phyloP scores from a whole-genome alignment of 2,113 vertebrate species.

The Columba livia region DNA sequence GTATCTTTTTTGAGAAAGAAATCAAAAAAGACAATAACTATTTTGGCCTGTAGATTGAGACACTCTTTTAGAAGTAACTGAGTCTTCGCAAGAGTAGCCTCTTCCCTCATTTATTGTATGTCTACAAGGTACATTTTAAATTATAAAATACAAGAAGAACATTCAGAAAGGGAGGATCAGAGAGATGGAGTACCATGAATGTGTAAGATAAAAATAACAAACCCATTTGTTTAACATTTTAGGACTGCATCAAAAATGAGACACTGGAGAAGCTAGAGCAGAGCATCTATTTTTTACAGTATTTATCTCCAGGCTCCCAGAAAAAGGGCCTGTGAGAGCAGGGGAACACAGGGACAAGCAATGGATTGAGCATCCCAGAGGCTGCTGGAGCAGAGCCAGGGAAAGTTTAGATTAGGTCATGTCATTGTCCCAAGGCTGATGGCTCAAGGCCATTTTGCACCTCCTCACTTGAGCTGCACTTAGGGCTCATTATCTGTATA shows the following conservation, averaged over 20 bases:
- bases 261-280: not conserved
- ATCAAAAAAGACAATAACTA: rapidly evolving
- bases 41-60: not conserved
- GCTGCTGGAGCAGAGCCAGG: not conserved
- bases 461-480: not conserved
- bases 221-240: not conserved
- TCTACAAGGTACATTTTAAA: not conserved
- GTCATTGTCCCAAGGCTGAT: not conserved
- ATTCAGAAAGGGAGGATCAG: not conserved
- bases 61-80: not conserved
- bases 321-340: not conserved
- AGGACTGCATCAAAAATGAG: not conserved
- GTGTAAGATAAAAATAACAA: not conserved
- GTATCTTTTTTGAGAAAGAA: not conserved
- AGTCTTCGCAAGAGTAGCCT: not conserved
- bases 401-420: not conserved
- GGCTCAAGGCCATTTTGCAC: not conserved
- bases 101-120: not conserved
- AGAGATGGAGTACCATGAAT: not conserved
- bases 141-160: not conserved
- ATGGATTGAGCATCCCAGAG: not conserved
- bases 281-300: not conserved
- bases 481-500: not conserved
- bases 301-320: not conserved
- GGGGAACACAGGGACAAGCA: not conserved